phyloP scores from a whole-genome alignment of 2,113 vertebrate species.

The Xenotilapia leptura region DNA sequence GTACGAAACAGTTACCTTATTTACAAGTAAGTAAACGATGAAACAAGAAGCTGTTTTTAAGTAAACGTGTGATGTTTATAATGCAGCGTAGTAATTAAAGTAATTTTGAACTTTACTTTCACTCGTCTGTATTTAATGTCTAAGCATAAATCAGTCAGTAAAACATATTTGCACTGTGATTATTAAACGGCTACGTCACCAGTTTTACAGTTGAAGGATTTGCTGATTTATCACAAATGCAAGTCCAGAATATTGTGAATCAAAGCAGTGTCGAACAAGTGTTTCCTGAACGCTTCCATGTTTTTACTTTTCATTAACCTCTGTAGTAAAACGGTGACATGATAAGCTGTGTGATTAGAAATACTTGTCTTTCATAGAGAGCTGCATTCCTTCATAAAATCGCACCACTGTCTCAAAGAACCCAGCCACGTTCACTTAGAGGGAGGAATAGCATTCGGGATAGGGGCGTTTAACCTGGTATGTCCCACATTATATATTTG shows the following conservation, averaged over 20 bases:
- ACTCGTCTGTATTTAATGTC: neutral
- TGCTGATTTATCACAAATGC: neutral
- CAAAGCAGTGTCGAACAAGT: neutral
- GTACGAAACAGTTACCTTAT: constrained; percentile 80
- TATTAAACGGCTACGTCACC: neutral
- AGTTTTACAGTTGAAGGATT: neutral
- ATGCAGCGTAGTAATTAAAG: neutral
- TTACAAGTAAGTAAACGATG: constrained; percentile 72
- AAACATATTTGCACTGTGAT: neutral
- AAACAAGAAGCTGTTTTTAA: neutral
- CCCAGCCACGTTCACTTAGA: constrained; percentile 72
- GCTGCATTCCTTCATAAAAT: constrained; percentile 69
- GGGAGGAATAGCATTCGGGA: constrained; percentile 75
- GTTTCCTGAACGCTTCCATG: neutral
- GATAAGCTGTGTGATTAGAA: neutral
- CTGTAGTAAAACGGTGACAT: fast-evolving
- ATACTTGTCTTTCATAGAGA: constrained; percentile 51
- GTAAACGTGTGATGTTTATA: neutral
- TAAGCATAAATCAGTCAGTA: neutral
- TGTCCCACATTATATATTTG: neutral
- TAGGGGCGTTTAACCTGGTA: constrained; percentile 81
- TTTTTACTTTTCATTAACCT: neutral
- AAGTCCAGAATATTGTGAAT: neutral
- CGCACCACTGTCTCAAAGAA: constrained; percentile 58
- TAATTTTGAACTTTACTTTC: neutral